Evolutionary conservation across 2,888 invertebrate genomes (phyloP).

Genomic region (Eubasilissa splendida): DNA sequence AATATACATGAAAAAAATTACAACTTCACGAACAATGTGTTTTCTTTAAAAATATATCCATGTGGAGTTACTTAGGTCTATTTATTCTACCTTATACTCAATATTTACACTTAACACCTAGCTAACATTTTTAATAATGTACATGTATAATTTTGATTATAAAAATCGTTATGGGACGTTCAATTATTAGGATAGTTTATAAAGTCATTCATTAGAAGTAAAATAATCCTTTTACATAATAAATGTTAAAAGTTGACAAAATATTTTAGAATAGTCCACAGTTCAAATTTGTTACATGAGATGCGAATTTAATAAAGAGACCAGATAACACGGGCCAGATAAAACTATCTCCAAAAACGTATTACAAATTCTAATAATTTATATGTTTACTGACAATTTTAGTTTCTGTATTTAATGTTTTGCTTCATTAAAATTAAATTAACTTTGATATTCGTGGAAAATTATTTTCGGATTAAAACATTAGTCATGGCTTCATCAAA

Average conservation of each 20-base stretch:
- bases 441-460: not conserved
- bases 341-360: not conserved
- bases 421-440: conserved; percentile 8
- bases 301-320: not conserved
- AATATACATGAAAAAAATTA: no score
- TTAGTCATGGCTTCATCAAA: conserved; percentile 4
- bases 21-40: no score
- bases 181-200: no score
- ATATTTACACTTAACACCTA: no score
- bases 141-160: no score
- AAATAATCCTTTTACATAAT: not conserved
- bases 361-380: not conserved
- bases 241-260: not conserved
- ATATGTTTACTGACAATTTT: not conserved
- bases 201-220: not conserved
- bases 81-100: no score
- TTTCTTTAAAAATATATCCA: no score
- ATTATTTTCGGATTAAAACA: not conserved
- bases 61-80: no score
- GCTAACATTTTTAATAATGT: no score
- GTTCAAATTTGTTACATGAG: not conserved
- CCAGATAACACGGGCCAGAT: not conserved
- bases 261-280: not conserved
- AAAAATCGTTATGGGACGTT: no score
- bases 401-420: not conserved